Percentiles rank a stretch among this genome's conserved stretches.
These are phyloP conservation scores for Tribolium castaneum DNA, from an alignment of 1,140 invertebrate species.

Conservation along the genomic window DNA sequence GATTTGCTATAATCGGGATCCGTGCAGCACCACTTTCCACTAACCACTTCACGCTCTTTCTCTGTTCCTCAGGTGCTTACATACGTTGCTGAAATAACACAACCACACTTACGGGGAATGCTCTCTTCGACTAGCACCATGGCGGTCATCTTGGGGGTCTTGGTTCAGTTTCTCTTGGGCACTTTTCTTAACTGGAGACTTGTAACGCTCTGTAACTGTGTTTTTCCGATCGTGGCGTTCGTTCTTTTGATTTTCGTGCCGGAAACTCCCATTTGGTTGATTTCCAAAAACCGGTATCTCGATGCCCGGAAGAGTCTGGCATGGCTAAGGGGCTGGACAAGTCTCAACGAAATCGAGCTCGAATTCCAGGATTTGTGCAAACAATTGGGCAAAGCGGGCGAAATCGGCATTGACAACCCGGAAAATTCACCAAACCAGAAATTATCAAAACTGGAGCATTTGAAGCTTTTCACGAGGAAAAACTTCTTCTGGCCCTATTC, in stretches of 20 bases:
- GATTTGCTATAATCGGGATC: too few species aligned
- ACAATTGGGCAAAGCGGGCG: constrained; percentile 40
- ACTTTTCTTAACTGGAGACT: constrained; percentile 76
- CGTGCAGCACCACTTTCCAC: not conserved
- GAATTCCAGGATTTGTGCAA: constrained; percentile 68
- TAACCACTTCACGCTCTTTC: constrained; percentile 3
- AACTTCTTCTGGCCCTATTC: constrained; percentile 73
- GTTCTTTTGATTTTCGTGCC: constrained; percentile 76
- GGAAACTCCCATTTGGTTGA: constrained; percentile 82
- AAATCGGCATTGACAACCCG: constrained; percentile 26
- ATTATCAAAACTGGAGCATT: not conserved
- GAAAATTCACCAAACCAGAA: not conserved
- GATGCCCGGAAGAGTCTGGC: constrained; percentile 71
- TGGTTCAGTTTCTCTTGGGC: constrained; percentile 77
- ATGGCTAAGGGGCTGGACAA: constrained; percentile 77
- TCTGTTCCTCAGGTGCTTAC: constrained; percentile 73
- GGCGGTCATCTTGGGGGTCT: constrained; percentile 78
- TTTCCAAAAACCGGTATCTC: constrained; percentile 69
- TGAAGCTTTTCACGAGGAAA: constrained; percentile 59
- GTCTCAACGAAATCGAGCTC: constrained; percentile 63
- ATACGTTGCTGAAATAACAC: constrained; percentile 83
- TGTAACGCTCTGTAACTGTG: constrained; percentile 74
- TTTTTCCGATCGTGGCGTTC: constrained; percentile 75
- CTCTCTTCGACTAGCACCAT: constrained; percentile 78
- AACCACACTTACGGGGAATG: constrained; percentile 80